Evolutionary conservation across 2,797 vertebrate species (phyloP).

Genomic region (Synaphobranchus kaupii): DNA sequence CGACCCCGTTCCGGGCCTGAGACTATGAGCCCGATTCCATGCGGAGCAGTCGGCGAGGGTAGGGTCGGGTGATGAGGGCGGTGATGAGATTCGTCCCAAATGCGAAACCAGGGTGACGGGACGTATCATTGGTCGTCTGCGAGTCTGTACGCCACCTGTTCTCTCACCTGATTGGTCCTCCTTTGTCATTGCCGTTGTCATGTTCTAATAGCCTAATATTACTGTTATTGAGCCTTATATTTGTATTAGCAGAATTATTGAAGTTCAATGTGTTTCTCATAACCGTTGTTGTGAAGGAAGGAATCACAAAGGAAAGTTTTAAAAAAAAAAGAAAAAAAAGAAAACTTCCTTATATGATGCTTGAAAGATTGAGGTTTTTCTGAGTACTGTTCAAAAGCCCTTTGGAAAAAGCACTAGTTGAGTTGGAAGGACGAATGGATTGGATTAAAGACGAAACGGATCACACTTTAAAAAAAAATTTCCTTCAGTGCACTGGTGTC

Average conservation of each 20-base stretch:
- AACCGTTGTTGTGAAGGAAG: conserved; percentile 33
- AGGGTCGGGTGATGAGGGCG: neutral
- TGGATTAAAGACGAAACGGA: neutral
- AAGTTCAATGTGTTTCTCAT: conserved; percentile 58
- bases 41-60: neutral
- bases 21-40: neutral
- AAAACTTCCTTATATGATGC: neutral
- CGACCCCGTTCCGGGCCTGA: neutral
- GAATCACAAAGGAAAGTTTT: neutral
- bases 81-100: neutral
- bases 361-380: neutral
- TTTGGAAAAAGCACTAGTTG: conserved; percentile 4
- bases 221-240: neutral
- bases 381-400: neutral
- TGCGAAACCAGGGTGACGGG: neutral
- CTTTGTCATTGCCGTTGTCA: neutral
- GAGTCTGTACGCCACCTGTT: neutral
- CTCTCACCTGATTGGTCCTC: neutral
- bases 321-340: neutral
- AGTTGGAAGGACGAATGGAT: neutral
- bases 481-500: neutral
- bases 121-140: neutral
- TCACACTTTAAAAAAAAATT: neutral
- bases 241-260: conserved; percentile 25
- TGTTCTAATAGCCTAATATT: neutral